Base-by-base conservation (phyloP, 2,888 invertebrate species). In the Polymixis flavicincta region DNA sequence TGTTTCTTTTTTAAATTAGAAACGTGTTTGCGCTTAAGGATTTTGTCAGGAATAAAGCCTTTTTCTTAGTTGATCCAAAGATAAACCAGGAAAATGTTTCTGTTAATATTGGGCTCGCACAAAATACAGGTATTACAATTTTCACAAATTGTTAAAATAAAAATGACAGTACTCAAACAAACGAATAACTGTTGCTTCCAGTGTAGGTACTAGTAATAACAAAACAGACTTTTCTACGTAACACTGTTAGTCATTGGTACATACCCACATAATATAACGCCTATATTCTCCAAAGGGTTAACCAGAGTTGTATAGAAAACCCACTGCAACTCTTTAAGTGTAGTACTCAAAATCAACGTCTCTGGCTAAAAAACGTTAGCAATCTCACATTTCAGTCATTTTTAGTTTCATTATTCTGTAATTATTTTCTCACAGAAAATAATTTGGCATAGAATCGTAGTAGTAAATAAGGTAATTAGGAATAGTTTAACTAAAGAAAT, bases 1-100 rank as follows among this genome's bases (percentile, higher is more conserved):
- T 73, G 72, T 60, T 78, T 74, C 60, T 72, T 42, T 71, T 50
- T 48, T 17, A 0, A n/a, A 52, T n/a, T 37, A 64, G 19, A 22
- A 54, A 7, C 13, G 17, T 64, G 9, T 72, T 67, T 64, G 13
- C 22, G 42, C 9, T 25, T 32, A 54, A 19, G 14, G 14, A 42
- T 67, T 71, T 45, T 19, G 19, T 11, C 1, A n/a, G 50, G 67
- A n/a, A 50, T 32, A 0, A 14, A 37, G 1, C 13, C 5, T 4
- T 22, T 28, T 42, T 54, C 0, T 22, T 63, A 13, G 7, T 32
- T 65, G 22, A 37, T 52, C 2, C 9, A 48, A 17, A 48, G 48
- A 19, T 17, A 17, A 48, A 48, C 48, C 48, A 17, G 48, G 48
- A 48, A 48, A 17, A 6, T 5, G 48, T 17, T 17, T 5, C 48